phyloP scores from a whole-genome alignment of 1,140 invertebrate species.

The Oreohelix idahoensis region DNA sequence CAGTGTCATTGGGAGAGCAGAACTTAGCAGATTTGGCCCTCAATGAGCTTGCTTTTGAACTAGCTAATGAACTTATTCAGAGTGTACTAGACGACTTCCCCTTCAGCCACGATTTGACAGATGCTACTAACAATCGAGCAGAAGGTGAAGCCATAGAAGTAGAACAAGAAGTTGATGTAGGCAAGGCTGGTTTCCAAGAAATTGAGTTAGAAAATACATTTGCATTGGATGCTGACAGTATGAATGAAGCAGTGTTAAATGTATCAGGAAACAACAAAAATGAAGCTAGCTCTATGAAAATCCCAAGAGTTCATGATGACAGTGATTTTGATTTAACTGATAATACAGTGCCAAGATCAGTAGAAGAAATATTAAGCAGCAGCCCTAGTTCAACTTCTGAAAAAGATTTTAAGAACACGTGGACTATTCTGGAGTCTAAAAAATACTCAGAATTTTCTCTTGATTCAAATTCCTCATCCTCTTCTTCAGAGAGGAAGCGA shows the following conservation, averaged over 20 bases:
- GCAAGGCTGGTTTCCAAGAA: background rate
- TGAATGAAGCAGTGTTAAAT: background rate
- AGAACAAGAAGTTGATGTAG: background rate
- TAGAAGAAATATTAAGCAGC: too few species aligned
- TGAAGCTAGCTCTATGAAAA: background rate
- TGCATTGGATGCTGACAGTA: background rate
- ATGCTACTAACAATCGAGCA: background rate
- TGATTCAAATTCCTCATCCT: background rate
- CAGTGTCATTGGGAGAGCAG: background rate
- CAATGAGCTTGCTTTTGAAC: conserved; percentile 50
- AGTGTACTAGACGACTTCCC: conserved; percentile 54
- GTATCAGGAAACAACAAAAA: background rate
- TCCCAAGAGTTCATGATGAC: background rate
- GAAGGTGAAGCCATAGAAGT: background rate
- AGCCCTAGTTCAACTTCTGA: background rate
- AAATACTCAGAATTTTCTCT: background rate
- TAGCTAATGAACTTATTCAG: conserved; percentile 58
- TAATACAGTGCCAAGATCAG: background rate
- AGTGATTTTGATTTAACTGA: background rate
- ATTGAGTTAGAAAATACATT: background rate
- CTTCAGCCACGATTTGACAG: conserved; percentile 6
- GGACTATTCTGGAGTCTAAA: background rate
- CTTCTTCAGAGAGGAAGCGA: conserved; percentile 22
- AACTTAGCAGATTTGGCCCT: conserved; percentile 39
- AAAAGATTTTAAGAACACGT: background rate